A percentile compares a stretch with the other conserved stretches of the same genome.
These are phyloP conservation scores for Thymelicus acteon DNA, from an alignment of 2,888 invertebrate species.

Conservation along the genomic window DNA sequence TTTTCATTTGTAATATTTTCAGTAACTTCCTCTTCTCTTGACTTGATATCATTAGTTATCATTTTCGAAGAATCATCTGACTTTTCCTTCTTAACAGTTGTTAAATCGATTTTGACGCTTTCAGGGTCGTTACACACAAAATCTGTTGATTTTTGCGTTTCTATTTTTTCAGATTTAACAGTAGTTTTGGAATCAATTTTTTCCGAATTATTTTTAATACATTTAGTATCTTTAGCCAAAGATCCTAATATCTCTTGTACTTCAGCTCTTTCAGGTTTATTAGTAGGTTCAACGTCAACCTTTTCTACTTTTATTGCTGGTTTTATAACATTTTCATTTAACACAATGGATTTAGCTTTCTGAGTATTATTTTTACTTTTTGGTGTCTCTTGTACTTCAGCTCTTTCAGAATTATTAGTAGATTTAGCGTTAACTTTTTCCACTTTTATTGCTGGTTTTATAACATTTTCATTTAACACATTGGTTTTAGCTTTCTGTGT, in stretches of 20 bases:
- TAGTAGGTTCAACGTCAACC: background rate
- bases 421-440: background rate
- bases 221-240: background rate
- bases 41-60: background rate
- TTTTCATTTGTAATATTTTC: conserved; percentile 23
- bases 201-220: background rate
- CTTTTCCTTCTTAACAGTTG: background rate
- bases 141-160: background rate
- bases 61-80: background rate
- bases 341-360: no score
- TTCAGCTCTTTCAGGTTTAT: background rate
- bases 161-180: background rate
- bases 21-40: conserved; percentile 3
- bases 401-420: background rate
- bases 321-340: background rate
- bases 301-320: background rate
- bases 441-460: background rate
- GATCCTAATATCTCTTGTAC: background rate
- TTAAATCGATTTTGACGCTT: background rate
- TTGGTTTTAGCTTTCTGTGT: background rate
- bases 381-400: background rate
- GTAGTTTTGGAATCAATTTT: background rate
- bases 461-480: background rate
- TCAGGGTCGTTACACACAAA: background rate
- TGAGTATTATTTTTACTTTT: background rate